Percentiles rank a stretch among this genome's conserved stretches.
phyloP scores from a whole-genome alignment of 2,113 vertebrate genomes.

The Spheniscus mendiculus region DNA sequence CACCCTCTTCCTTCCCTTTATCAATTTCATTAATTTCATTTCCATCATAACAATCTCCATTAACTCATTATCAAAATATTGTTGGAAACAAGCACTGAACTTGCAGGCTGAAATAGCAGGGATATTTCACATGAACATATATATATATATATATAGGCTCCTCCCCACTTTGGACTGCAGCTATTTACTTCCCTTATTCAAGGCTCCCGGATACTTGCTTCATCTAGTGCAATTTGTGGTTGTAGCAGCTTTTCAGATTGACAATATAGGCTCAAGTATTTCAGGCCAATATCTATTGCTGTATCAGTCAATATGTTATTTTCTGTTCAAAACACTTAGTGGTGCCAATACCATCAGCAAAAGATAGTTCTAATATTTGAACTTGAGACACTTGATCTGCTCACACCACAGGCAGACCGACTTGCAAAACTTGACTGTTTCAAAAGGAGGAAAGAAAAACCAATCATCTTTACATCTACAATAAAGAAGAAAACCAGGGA shows the following conservation, averaged over 20 bases:
- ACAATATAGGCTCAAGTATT: not conserved
- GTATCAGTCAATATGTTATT: not conserved
- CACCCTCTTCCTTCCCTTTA: not conserved
- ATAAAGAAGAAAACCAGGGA: not conserved
- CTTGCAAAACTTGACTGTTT: not conserved
- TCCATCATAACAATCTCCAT: not conserved
- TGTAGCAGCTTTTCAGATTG: not conserved
- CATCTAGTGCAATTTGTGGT: not conserved
- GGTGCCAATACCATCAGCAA: not conserved
- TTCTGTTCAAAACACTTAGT: not conserved
- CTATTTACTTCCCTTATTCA: not conserved
- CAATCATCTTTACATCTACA: not conserved
- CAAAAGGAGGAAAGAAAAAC: not conserved
- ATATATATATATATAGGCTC: not conserved
- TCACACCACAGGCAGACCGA: not conserved
- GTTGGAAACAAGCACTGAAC: not conserved
- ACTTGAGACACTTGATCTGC: not conserved
- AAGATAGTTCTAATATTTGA: not conserved
- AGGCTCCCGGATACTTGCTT: not conserved
- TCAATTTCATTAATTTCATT: not conserved
- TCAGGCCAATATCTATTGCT: not conserved
- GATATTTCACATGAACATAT: not conserved
- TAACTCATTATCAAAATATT: not conserved
- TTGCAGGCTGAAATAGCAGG: not conserved
- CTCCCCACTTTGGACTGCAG: not conserved